Conservation (phyloP, 2,113 vertebrate species). For the Erpornis zantholeuca region DNA sequence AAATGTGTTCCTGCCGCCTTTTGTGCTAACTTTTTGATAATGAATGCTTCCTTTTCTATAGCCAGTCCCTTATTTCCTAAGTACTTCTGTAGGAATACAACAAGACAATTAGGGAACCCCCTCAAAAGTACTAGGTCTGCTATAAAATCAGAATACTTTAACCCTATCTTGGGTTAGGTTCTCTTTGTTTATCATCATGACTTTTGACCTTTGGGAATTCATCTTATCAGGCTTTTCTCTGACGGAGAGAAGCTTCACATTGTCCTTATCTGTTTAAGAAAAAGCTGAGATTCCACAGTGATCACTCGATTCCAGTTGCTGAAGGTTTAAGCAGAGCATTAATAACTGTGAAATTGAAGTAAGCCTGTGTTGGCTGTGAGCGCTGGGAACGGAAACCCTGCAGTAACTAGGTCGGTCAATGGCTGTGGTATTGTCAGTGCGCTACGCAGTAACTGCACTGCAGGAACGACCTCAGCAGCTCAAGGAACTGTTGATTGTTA, state of each 20-base stretch:
- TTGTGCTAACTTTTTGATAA: neutral
- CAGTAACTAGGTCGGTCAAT: neutral
- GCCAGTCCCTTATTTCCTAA: neutral
- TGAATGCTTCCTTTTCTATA: neutral
- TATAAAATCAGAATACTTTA: neutral
- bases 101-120: neutral
- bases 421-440: neutral
- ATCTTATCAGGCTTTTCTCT: conserved; percentile 12
- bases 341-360: neutral
- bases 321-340: neutral
- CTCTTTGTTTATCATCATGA: neutral
- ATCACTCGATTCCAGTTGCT: neutral
- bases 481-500: neutral
- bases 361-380: neutral
- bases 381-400: conserved; percentile 24
- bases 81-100: neutral
- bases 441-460: neutral
- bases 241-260: neutral
- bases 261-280: neutral
- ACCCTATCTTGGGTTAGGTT: neutral
- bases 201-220: neutral
- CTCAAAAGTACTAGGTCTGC: neutral
- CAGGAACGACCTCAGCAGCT: neutral
- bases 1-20: neutral
- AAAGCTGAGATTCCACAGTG: neutral